These are phyloP conservation scores for Elephantulus edwardii DNA, from an alignment of 2,113 vertebrate species.

Conservation along the genomic window DNA sequence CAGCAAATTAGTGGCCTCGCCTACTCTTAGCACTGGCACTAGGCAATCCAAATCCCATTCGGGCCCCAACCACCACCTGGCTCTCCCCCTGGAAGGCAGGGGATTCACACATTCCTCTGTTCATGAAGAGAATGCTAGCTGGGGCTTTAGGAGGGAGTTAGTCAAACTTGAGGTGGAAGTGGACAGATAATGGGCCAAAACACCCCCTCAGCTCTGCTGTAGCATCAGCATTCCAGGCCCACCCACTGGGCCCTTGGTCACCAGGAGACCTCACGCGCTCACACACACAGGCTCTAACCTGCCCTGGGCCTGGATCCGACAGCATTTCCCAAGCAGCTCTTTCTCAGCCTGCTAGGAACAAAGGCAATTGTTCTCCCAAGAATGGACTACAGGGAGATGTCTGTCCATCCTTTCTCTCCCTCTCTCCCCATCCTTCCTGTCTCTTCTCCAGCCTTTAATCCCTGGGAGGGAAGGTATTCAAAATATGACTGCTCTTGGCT, in stretches of 20 bases:
- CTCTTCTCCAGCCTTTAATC: conserved; percentile 17
- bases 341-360: conserved; percentile 50
- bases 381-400: background rate
- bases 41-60: background rate
- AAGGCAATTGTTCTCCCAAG: conserved; percentile 66
- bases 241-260: conserved; percentile 70
- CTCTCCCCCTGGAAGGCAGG: background rate
- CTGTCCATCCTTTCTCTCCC: conserved; percentile 6
- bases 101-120: background rate
- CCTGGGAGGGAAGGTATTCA: background rate
- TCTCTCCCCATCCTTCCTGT: background rate
- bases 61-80: background rate
- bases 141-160: background rate
- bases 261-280: conserved; percentile 56
- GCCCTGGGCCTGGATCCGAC: conserved; percentile 40
- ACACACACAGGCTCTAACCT: conserved; percentile 67
- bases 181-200: conserved; percentile 13
- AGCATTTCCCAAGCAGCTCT: conserved; percentile 39
- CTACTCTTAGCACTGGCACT: background rate
- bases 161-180: background rate
- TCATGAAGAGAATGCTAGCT: background rate
- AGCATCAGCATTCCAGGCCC: conserved; percentile 60
- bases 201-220: background rate
- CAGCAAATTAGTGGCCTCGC: background rate
- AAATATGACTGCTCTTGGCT: background rate